Evolutionary conservation across 2,888 invertebrate species (phyloP).

Genomic region (Pristionchus maxplancki): DNA sequence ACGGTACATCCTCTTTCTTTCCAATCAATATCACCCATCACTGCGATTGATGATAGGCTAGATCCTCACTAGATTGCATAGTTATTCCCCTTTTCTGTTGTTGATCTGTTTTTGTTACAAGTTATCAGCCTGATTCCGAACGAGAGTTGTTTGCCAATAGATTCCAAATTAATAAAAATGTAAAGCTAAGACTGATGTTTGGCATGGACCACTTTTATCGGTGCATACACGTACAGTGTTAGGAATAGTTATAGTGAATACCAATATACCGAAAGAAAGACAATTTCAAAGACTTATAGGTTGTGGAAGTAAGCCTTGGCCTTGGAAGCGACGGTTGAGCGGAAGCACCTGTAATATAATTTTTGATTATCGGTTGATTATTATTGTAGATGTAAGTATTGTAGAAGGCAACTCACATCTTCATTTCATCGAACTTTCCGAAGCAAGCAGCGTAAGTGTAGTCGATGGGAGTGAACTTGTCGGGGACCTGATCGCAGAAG

Average conservation of each 20-base stretch:
- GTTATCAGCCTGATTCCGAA: slow-evolving; percentile 11
- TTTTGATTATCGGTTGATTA: background rate
- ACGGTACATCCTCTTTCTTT: background rate
- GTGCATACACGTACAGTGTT: background rate
- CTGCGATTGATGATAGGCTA: slow-evolving; percentile 22
- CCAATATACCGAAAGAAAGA: background rate
- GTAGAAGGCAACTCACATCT: background rate
- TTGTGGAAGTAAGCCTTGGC: slow-evolving; percentile 34
- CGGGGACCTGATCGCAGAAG: slow-evolving; percentile 31
- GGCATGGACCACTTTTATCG: slow-evolving; percentile 8
- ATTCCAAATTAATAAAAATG: background rate
- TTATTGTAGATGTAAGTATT: too few relatives aligned
- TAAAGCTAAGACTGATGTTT: background rate
- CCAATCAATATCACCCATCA: slow-evolving; percentile 3
- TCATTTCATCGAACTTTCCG: slow-evolving; percentile 49
- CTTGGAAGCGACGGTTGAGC: slow-evolving; percentile 30
- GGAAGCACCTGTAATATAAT: slow-evolving; percentile 23
- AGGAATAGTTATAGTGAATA: background rate
- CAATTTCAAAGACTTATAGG: background rate
- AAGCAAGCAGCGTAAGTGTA: slow-evolving; percentile 46
- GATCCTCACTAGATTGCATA: background rate
- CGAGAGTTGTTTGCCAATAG: background rate
- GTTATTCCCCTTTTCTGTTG: background rate
- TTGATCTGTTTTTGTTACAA: slow-evolving; percentile 47
- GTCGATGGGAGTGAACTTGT: slow-evolving; percentile 47